Evolutionary conservation across 2,113 vertebrate species (phyloP).

Genomic region (Budorcas taxicolor): DNA sequence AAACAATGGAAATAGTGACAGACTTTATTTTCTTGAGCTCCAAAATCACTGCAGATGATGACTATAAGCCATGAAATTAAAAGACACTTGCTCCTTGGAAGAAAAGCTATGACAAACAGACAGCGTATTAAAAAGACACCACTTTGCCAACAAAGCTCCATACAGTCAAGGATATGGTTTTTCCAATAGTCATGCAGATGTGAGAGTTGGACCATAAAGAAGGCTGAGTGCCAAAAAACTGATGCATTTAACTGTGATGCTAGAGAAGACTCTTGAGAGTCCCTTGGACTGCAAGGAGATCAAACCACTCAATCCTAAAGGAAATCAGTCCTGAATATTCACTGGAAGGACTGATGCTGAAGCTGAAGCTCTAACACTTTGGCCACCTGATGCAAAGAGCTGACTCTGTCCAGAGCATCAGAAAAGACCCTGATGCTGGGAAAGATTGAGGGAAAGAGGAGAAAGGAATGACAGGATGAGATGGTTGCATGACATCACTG

Average conservation of each 20-base stretch:
- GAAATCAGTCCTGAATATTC: background rate
- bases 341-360: background rate
- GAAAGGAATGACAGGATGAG: background rate
- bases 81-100: background rate
- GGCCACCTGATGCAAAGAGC: background rate
- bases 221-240: background rate
- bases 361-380: background rate
- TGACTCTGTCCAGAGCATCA: background rate
- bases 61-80: background rate
- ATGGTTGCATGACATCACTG: background rate
- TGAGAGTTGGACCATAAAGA: background rate
- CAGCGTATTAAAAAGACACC: background rate
- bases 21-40: background rate
- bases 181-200: background rate
- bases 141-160: background rate
- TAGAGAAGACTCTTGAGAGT: background rate
- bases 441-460: background rate
- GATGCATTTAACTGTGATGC: background rate
- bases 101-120: background rate
- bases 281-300: background rate
- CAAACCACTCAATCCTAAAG: background rate
- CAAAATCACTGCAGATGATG: background rate
- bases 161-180: background rate
- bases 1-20: background rate
- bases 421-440: background rate